These are phyloP conservation scores for Dryoscopus gambensis DNA, from an alignment of 2,113 vertebrate species.

Conservation along the genomic window DNA sequence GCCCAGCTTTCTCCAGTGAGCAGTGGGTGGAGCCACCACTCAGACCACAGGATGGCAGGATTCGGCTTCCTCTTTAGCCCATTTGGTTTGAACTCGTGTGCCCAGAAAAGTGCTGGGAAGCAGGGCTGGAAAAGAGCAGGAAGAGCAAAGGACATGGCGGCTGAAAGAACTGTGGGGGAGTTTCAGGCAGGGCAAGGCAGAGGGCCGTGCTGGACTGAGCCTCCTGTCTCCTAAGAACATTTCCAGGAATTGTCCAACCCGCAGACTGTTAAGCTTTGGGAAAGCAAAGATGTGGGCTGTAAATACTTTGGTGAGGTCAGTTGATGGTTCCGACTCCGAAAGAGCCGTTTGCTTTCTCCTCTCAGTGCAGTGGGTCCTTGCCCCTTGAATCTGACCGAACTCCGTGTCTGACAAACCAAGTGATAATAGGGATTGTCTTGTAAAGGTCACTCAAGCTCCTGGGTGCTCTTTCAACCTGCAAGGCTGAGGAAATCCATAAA, in stretches of 20 bases:
- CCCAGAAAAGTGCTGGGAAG: background rate
- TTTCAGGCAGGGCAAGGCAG: background rate
- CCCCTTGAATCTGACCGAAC: background rate
- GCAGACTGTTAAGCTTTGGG: too few species aligned
- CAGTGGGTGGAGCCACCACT: background rate
- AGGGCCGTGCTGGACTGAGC: background rate
- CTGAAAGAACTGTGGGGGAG: background rate
- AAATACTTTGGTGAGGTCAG: background rate
- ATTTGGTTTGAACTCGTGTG: rapidly evolving
- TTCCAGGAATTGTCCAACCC: background rate
- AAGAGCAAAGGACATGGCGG: background rate
- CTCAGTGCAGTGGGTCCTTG: background rate
- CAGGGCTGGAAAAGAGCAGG: background rate
- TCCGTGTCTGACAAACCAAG: background rate
- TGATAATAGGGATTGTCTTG: background rate
- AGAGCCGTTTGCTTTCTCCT: background rate
- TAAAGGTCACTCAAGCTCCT: background rate
- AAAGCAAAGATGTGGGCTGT: background rate
- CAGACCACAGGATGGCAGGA: background rate
- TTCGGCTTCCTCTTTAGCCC: background rate
- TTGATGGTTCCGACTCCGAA: background rate
- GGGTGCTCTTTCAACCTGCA: background rate
- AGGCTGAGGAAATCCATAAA: background rate
- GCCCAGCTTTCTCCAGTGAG: background rate
- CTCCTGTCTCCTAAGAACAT: background rate